Base-by-base conservation (phyloP, 2,888 invertebrate genomes). In the Caenorhabditis doughertyi region DNA sequence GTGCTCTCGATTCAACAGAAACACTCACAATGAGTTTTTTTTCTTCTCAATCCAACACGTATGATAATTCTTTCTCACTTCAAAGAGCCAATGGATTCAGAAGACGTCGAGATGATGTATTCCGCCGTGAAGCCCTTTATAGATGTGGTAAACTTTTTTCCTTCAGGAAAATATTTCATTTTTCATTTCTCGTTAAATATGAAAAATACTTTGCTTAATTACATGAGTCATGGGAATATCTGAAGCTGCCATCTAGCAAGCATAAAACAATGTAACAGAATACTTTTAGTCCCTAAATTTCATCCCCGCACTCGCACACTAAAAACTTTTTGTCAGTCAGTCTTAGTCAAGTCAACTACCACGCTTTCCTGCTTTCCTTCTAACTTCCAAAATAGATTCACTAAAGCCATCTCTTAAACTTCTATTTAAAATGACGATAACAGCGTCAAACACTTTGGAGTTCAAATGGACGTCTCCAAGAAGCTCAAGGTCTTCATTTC, bases 391-490 rank as follows among this genome's bases (percentile, higher is more conserved):
- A 79, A 70, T 79, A 79, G 77, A 70, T 62, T 70, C 77, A 16
- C 56, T 64, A 47, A 79, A 68, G 55, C 62, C 62, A 29, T 53
- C 67, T 21, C 60, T 77, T 42, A 67, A 67, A 58, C 42, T 74
- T 64, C 32, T 53, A 27, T 23, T 70, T 13, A 81, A 68, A 72
- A 82, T 82, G 82, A 77, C 77, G 55, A 73, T 82, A 49, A 77
- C 82, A 72, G 82, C 82, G 55, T 82, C 82, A 49, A 82, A 79
- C 27, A 74, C 79, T 7, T 39, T 83, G 56, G 83, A 83, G 64
- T 83, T 83, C 74, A 83, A 83, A 83, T 83, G 79, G 79, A 79
- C 83, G 39, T 79, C 83, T 16, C 83, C 83, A 18, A 73, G 79
- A 39, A 83, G 79, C 21, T 79, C 83, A 7, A 64, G 77, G 25